Base-by-base conservation (phyloP, 2,113 vertebrate species). In the Centropus unirufus region DNA sequence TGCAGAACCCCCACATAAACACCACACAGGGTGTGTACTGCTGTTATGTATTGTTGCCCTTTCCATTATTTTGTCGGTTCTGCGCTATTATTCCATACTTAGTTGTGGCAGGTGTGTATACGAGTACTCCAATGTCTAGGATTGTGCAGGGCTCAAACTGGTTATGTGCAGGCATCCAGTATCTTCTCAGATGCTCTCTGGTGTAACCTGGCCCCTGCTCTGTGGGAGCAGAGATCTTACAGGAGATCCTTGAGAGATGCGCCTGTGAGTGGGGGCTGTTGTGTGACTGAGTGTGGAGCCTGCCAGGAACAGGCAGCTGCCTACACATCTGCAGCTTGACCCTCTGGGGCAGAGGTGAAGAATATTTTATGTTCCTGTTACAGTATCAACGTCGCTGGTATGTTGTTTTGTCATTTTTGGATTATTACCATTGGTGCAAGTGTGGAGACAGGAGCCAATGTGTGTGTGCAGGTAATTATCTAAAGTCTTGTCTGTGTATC, bases 321-420 rank as follows among this genome's bases (percentile, higher is more conserved):
- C 49, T 4, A 7, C 18, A 7, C 11, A 26, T n/a, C 47, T 24
- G 17, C 40, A 24, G 27, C 16, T 8, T 36, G 42, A 15, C 47
- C 13, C 47, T 51, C 20, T 21, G 6, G 22, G 24, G 30, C 4
- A 3, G 40, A n/a, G 16, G 36, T 73, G 26, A 55, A 47, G 68
- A 52, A 67, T 11, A 7, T 47, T 15, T 78, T 40, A 2, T 29
- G 15, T 4, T 75, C 9, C 32, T 72, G 9, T 42, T 87, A n/a
- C 29, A 62, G 34, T 46, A 29, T 58, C 0, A 0, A 30, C 5
- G 4, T 47, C 74, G 19, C 55, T 83, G 39, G 5, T 32, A 9
- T 1, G 1, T 42, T 72, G 4, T n/a, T 78, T 23, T 54, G n/a
- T 75, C 42, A 11, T n/a, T 67, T 42, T n/a, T 63, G 16, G 29